phyloP scores from a whole-genome alignment of 2,113 vertebrate species.

The Hystrix cristata region DNA sequence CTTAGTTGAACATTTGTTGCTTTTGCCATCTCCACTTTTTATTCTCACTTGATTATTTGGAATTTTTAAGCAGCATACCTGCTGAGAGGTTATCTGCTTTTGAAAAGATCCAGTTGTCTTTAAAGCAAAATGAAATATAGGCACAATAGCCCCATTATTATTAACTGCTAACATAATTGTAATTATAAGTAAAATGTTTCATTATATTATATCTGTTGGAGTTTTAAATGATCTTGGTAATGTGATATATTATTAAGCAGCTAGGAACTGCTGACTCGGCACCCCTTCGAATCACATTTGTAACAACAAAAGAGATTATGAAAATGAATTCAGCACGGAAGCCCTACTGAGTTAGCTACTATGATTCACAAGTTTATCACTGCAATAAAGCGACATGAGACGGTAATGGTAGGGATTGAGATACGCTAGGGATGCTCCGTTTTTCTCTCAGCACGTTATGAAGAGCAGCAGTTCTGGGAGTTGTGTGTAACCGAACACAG shows the following conservation, averaged over 20 bases:
- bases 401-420: conserved; percentile 82
- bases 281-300: conserved; percentile 87
- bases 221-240: conserved; percentile 87
- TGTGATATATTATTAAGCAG: conserved; percentile 88
- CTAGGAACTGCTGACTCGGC: conserved; percentile 89
- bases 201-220: conserved; percentile 89
- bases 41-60: conserved; percentile 80
- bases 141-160: conserved; percentile 88
- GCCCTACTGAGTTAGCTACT: conserved; percentile 86
- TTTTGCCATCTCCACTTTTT: conserved; percentile 75
- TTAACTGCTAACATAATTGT: conserved; percentile 89
- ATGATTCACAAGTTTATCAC: conserved; percentile 90
- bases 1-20: conserved; percentile 80
- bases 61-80: conserved; percentile 84
- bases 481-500: conserved; percentile 69
- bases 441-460: conserved; percentile 84
- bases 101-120: conserved; percentile 84
- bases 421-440: conserved; percentile 84
- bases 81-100: conserved; percentile 84
- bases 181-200: conserved; percentile 89
- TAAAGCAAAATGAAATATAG: conserved; percentile 86
- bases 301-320: conserved; percentile 89
- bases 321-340: conserved; percentile 88
- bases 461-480: conserved; percentile 79
- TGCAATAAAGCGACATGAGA: conserved; percentile 89